A percentile compares a stretch with the other conserved stretches of the same genome.
These are phyloP conservation scores for Cyprinus carpio DNA, from an alignment of 2,113 vertebrate species.

Conservation along the genomic window DNA sequence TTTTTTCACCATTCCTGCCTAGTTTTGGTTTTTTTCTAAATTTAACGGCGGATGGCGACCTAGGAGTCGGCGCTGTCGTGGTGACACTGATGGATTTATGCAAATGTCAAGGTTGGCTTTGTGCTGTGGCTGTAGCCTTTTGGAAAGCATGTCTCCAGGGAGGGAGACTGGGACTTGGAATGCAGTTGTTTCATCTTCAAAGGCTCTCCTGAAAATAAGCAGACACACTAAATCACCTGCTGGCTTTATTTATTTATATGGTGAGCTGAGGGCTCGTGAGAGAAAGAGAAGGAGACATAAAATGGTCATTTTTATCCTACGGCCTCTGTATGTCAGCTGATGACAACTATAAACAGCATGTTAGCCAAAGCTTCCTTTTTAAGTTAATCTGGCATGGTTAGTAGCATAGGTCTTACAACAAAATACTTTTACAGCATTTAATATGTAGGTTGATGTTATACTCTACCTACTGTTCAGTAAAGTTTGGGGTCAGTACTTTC, in stretches of 20 bases:
- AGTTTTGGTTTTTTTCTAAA: conserved; percentile 16
- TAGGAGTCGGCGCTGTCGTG: conserved; percentile 26
- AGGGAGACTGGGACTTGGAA: conserved; percentile 40
- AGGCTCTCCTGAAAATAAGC: conserved; percentile 48
- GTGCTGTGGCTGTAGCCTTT: conserved; percentile 43
- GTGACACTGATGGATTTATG: conserved; percentile 51
- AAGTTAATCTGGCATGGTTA: background rate
- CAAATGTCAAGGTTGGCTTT: conserved; percentile 49
- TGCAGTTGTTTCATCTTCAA: conserved; percentile 59
- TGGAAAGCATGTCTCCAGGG: conserved; percentile 46
- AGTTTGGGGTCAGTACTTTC: background rate
- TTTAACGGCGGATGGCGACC: conserved; percentile 1
- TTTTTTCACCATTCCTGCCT: conserved; percentile 1
- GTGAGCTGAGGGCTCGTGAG: background rate
- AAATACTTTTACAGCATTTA: background rate
- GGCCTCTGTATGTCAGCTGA: background rate
- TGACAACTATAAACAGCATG: conserved; percentile 2
- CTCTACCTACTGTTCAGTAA: background rate
- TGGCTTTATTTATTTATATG: conserved; percentile 48
- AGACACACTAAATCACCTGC: conserved; percentile 48
- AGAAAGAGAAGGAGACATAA: background rate
- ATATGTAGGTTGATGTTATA: background rate
- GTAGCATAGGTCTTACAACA: background rate
- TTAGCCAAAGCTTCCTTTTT: background rate
- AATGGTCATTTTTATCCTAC: background rate